Conservation (phyloP, 2,797 vertebrate species). For the Liparis tanakae region DNA sequence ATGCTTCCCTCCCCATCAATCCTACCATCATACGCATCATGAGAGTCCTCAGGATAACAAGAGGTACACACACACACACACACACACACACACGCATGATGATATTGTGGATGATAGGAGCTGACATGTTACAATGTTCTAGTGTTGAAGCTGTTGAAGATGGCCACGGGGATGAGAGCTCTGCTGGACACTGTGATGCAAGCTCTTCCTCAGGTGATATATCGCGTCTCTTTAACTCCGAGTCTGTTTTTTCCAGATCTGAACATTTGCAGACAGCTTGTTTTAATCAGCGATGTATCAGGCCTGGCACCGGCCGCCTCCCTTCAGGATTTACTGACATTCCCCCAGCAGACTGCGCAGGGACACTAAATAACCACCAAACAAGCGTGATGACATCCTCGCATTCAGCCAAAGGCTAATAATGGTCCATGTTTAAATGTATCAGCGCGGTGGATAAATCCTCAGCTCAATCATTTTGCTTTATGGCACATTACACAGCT, state of each 20-base stretch:
- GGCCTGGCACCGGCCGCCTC: slow-evolving; percentile 18
- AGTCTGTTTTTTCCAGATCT: slow-evolving; percentile 55
- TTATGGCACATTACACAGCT: slow-evolving; percentile 9
- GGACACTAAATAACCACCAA: slow-evolving; percentile 24
- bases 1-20: slow-evolving; percentile 93
- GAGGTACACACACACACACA: slow-evolving; percentile 78
- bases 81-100: slow-evolving; percentile 9
- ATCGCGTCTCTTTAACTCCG: slow-evolving; percentile 36
- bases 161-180: slow-evolving; percentile 96
- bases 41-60: slow-evolving; percentile 93
- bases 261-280: slow-evolving; percentile 55
- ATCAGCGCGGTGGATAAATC: slow-evolving; percentile 25
- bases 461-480: slow-evolving; percentile 15
- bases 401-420: slow-evolving; percentile 38
- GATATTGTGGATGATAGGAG: slow-evolving; percentile 19
- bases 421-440: slow-evolving; percentile 19
- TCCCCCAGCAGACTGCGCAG: slow-evolving; percentile 8
- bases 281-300: slow-evolving; percentile 52
- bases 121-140: slow-evolving; percentile 56
- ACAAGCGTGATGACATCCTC: slow-evolving; percentile 19
- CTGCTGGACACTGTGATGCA: slow-evolving; percentile 97
- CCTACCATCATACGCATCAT: slow-evolving; percentile 98
- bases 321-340: slow-evolving; percentile 27
- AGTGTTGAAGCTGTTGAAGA: slow-evolving; percentile 96
- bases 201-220: slow-evolving; percentile 93